These are phyloP conservation scores for Conus ventricosus DNA, from an alignment of 1,140 invertebrate genomes.

Conservation along the genomic window DNA sequence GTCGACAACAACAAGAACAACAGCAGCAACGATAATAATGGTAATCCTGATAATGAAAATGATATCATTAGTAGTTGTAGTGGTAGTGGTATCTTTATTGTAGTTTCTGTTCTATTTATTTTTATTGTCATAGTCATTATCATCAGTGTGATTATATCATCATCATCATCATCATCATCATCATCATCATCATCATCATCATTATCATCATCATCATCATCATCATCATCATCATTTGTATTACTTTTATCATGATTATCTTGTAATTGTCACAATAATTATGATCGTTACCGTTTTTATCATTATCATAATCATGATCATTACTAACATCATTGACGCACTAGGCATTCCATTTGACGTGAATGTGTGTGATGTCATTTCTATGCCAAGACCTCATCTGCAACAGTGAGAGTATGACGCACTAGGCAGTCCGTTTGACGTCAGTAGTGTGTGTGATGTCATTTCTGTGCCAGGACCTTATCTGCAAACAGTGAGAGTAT, in stretches of 20 bases:
- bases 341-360: too few species aligned
- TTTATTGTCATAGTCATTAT: constrained; percentile 21
- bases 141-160: neutral
- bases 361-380: neutral
- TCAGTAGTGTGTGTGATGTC: neutral
- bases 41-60: neutral
- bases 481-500: too few species aligned
- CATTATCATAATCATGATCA: constrained; percentile 3
- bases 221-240: too few species aligned
- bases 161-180: too few species aligned
- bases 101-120: too few species aligned
- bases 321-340: neutral
- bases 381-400: neutral
- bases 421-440: too few species aligned
- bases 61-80: neutral
- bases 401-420: too few species aligned
- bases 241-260: too few species aligned
- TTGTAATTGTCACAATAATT: neutral
- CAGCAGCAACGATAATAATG: too few species aligned
- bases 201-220: constrained; percentile 6
- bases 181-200: neutral
- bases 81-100: neutral
- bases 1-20: too few species aligned
- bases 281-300: neutral
- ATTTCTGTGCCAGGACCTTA: neutral